A percentile compares a stretch with the other conserved stretches of the same genome.
phyloP scores from a whole-genome alignment of 2,113 vertebrate species.

The Zosterops pallidus region DNA sequence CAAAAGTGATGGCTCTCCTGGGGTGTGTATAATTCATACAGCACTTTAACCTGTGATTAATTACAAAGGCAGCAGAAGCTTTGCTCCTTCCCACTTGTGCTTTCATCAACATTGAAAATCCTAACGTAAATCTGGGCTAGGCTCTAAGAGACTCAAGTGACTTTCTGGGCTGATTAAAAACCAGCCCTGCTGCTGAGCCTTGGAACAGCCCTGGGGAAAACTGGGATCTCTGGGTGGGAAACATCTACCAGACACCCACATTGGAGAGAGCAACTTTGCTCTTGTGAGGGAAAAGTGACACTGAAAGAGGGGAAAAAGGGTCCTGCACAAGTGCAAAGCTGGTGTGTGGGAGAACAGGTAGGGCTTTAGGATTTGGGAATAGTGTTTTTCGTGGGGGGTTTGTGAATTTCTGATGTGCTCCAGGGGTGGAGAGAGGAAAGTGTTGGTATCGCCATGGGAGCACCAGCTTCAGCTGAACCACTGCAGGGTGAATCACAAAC shows the following conservation, averaged over 20 bases:
- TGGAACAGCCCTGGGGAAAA: neutral
- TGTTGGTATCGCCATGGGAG: neutral
- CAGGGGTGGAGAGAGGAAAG: neutral
- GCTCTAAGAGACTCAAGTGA: neutral
- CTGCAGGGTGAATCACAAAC: neutral
- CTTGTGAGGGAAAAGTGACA: neutral
- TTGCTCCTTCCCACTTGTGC: slow-evolving; percentile 1
- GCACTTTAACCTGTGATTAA: slow-evolving; percentile 44
- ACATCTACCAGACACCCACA: neutral
- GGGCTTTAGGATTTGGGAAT: neutral
- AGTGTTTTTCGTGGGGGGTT: neutral
- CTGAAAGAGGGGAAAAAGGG: neutral
- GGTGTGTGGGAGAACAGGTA: neutral
- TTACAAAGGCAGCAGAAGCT: slow-evolving; percentile 19
- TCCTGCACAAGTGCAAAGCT: neutral
- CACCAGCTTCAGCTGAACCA: neutral
- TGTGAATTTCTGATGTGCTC: neutral
- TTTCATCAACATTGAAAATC: slow-evolving; percentile 42
- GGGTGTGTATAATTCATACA: neutral
- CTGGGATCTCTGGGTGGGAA: accelerated
- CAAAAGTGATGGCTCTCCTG: neutral
- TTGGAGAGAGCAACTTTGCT: neutral
- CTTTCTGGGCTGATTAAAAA: slow-evolving; percentile 23
- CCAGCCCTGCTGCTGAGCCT: neutral
- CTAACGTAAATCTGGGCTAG: slow-evolving; percentile 35